phyloP scores from a whole-genome alignment of 2,797 vertebrate species.

The Acrocephalus scirpaceus region DNA sequence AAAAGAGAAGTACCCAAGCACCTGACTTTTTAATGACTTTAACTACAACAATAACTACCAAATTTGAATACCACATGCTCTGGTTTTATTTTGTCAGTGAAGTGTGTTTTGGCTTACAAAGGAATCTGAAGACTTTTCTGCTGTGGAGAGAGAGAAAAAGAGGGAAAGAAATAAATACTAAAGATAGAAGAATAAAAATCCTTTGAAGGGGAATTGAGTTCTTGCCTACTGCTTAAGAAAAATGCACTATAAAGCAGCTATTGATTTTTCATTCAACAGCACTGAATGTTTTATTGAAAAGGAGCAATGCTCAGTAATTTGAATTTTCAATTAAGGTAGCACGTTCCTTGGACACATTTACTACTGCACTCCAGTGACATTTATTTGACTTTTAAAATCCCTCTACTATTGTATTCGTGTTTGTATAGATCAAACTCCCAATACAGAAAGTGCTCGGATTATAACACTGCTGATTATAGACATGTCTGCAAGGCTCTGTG shows the following conservation, averaged over 20 bases:
- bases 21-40: background rate
- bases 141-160: background rate
- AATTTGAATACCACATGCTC: background rate
- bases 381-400: conserved; percentile 70
- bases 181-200: conserved; percentile 62
- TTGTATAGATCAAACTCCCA: conserved; percentile 63
- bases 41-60: background rate
- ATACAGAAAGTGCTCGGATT: conserved; percentile 47
- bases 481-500: conserved; percentile 5
- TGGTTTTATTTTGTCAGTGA: background rate
- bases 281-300: conserved; percentile 68
- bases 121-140: background rate
- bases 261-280: conserved; percentile 71
- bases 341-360: conserved; percentile 60
- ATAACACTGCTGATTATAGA: conserved; percentile 41
- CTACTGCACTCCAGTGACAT: conserved; percentile 56
- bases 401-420: conserved; percentile 41
- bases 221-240: conserved; percentile 63
- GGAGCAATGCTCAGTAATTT: conserved; percentile 59
- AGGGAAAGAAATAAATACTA: conserved; percentile 28
- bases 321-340: conserved; percentile 72
- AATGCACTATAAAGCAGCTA: conserved; percentile 69
- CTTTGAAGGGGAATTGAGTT: conserved; percentile 50
- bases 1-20: background rate
- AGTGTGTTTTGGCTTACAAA: background rate